phyloP scores from a whole-genome alignment of 1,140 invertebrate species.

The Periplaneta americana region DNA sequence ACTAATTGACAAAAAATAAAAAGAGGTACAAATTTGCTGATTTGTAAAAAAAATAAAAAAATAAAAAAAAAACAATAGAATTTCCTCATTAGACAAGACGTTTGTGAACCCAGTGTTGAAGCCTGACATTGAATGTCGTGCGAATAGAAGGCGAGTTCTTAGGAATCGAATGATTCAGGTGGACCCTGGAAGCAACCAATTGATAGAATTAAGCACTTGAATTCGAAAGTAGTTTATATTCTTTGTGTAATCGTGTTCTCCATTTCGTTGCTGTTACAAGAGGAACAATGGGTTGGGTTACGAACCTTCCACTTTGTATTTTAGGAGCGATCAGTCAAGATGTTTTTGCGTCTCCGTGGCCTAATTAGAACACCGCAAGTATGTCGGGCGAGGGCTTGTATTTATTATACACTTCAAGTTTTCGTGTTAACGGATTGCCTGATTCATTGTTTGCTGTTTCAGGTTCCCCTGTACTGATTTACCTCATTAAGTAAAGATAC shows the following conservation, averaged over 20 bases:
- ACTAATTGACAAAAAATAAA: too few relatives aligned
- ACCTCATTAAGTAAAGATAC: neutral
- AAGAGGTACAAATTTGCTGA: too few relatives aligned
- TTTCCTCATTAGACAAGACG: too few relatives aligned
- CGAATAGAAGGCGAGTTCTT: too few relatives aligned
- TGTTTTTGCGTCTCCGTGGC: neutral
- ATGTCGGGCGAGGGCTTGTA: neutral
- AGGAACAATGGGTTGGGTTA: neutral
- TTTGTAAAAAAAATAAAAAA: too few relatives aligned
- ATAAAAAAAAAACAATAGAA: too few relatives aligned
- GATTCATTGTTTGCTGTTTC: neutral
- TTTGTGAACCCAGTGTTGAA: too few relatives aligned
- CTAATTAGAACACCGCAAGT: neutral
- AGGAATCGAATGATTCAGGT: too few relatives aligned
- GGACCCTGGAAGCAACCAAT: too few relatives aligned
- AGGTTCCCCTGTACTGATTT: neutral
- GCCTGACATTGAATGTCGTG: too few relatives aligned
- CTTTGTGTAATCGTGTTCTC: neutral
- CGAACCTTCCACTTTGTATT: neutral
- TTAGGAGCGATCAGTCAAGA: too few relatives aligned
- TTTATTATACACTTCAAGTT: neutral
- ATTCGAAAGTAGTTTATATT: neutral
- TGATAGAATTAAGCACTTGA: too few relatives aligned
- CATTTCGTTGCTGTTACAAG: neutral
- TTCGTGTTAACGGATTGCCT: neutral